These are phyloP conservation scores for Antennarius striatus DNA, from an alignment of 2,113 vertebrate genomes.

Conservation along the genomic window DNA sequence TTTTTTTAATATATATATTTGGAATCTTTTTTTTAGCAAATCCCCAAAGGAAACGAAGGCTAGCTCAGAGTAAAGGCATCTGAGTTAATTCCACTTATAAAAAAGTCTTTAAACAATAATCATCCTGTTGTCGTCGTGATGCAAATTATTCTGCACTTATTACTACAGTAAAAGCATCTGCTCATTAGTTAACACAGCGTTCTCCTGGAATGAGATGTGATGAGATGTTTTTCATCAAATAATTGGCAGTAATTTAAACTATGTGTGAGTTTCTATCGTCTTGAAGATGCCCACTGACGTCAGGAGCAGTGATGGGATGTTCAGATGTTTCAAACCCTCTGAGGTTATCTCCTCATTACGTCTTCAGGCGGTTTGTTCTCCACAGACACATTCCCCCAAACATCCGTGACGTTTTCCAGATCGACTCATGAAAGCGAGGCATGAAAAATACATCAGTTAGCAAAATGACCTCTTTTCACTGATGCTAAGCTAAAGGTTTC, in stretches of 20 bases:
- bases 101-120: not conserved
- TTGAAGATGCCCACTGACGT: no score
- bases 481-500: not conserved
- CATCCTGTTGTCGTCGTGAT: not conserved
- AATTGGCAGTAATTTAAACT: not conserved
- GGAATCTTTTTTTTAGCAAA: no score
- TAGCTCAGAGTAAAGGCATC: no score
- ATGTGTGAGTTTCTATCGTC: no score
- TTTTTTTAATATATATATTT: no score
- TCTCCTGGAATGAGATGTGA: not conserved
- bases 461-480: constrained; percentile 33
- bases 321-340: no score
- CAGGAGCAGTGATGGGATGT: no score
- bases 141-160: not conserved
- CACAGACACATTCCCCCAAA: not conserved
- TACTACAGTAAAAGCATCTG: not conserved
- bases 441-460: constrained; percentile 42
- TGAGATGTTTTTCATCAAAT: not conserved
- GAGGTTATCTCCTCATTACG: no score
- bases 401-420: not conserved
- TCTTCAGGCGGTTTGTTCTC: no score
- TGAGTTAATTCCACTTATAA: not conserved
- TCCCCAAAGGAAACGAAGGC: no score
- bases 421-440: not conserved
- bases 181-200: no score